These are phyloP conservation scores for Charina bottae DNA, from an alignment of 2,113 vertebrate genomes.

Conservation along the genomic window DNA sequence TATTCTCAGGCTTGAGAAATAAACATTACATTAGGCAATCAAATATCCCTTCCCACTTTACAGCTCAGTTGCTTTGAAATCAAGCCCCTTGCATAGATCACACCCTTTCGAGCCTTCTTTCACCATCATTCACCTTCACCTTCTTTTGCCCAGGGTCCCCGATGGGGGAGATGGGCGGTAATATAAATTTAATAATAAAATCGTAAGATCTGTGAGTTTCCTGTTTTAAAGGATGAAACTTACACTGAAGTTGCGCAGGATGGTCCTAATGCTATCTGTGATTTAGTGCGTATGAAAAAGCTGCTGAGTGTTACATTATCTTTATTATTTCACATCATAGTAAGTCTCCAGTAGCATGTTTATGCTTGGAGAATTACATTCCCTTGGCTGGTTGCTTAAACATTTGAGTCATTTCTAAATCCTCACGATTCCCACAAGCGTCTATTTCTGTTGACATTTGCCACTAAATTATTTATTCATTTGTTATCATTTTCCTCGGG, in stretches of 20 bases:
- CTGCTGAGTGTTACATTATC: background rate
- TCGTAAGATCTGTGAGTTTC: background rate
- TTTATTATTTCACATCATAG: background rate
- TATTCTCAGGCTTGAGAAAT: background rate
- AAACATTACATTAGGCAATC: background rate
- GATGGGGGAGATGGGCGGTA: too few relatives aligned
- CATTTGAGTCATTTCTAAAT: background rate
- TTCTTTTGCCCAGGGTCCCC: too few relatives aligned
- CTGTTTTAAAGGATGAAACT: background rate
- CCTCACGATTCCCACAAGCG: background rate
- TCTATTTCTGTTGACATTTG: background rate
- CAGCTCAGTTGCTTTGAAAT: background rate
- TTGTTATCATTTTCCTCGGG: background rate
- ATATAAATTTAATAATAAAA: too few relatives aligned
- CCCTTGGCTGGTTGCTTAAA: background rate
- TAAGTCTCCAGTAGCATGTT: background rate
- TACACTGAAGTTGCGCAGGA: background rate
- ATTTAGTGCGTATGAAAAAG: background rate
- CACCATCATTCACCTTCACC: too few relatives aligned
- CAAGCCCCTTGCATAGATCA: background rate
- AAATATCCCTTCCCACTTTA: background rate
- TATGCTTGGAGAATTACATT: background rate
- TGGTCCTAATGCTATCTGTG: background rate
- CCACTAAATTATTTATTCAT: background rate
- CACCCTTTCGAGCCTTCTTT: background rate